Conservation (phyloP, 2,797 vertebrate genomes). For the Macrochelys suwanniensis region DNA sequence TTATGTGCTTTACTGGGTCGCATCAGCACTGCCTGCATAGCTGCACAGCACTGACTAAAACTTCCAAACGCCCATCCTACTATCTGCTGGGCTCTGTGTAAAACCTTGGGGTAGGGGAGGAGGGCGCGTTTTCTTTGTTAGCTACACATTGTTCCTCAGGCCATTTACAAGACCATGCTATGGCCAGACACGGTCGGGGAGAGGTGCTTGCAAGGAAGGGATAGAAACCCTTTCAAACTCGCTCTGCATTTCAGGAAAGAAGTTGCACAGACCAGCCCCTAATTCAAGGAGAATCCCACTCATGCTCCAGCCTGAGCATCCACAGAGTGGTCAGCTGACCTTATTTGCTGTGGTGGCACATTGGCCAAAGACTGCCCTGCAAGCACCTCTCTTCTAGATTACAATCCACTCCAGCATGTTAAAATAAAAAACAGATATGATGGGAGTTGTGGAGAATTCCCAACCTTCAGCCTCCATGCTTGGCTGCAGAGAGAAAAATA, state of each 20-base stretch:
- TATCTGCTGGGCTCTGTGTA: background rate
- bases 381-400: background rate
- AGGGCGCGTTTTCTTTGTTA: background rate
- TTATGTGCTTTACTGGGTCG: background rate
- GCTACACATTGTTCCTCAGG: background rate
- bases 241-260: background rate
- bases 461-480: background rate
- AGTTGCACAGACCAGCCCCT: background rate
- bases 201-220: background rate
- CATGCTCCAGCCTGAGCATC: accelerated
- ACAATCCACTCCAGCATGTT: accelerated
- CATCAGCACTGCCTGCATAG: constrained; percentile 43
- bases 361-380: background rate
- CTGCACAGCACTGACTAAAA: background rate
- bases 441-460: background rate
- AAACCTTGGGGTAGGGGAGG: background rate
- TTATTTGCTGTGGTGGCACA: background rate
- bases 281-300: background rate
- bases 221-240: background rate
- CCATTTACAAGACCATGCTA: background rate
- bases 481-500: background rate
- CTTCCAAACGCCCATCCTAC: background rate
- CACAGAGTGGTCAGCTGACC: background rate
- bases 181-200: background rate
- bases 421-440: accelerated